Conservation (phyloP, 2,888 invertebrate genomes). For the Operophtera brumata region DNA sequence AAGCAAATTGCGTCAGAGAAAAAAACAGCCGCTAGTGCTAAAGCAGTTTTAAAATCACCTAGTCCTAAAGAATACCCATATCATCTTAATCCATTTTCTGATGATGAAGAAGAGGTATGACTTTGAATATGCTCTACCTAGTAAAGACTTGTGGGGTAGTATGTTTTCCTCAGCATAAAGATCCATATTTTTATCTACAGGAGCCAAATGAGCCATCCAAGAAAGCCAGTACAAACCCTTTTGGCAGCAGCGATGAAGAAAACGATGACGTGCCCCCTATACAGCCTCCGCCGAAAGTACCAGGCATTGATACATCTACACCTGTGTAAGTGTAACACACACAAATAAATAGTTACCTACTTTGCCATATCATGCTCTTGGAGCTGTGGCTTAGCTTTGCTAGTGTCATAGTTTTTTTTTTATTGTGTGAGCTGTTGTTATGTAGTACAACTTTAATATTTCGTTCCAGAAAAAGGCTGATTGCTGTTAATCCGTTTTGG, state of each 20-base stretch:
- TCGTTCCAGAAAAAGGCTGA: slow-evolving; percentile 63
- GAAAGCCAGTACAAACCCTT: slow-evolving; percentile 83
- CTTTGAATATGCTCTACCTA: background rate
- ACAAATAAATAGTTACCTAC: background rate
- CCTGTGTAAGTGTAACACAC: slow-evolving; percentile 51
- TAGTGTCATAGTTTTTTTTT: too few relatives aligned
- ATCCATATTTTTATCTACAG: slow-evolving; percentile 12
- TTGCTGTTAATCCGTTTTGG: slow-evolving; percentile 87
- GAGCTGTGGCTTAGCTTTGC: too few relatives aligned
- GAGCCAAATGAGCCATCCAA: slow-evolving; percentile 42
- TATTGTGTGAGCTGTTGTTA: too few relatives aligned
- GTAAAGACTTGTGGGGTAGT: background rate
- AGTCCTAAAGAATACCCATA: slow-evolving; percentile 85
- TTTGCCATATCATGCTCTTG: too few relatives aligned
- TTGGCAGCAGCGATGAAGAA: slow-evolving; percentile 84
- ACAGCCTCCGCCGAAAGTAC: slow-evolving; percentile 43
- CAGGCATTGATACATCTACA: slow-evolving; percentile 43
- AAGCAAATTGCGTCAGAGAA: slow-evolving; percentile 52
- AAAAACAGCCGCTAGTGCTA: slow-evolving; percentile 32
- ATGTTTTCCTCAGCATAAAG: background rate
- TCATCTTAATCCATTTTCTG: slow-evolving; percentile 92
- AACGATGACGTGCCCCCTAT: slow-evolving; percentile 69
- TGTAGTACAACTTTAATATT: too few relatives aligned
- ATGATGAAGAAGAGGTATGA: slow-evolving; percentile 73
- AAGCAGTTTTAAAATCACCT: slow-evolving; percentile 32